A percentile compares a stretch with the other conserved stretches of the same genome.
phyloP scores from a whole-genome alignment of 1,140 invertebrate genomes.

The Popillia japonica region DNA sequence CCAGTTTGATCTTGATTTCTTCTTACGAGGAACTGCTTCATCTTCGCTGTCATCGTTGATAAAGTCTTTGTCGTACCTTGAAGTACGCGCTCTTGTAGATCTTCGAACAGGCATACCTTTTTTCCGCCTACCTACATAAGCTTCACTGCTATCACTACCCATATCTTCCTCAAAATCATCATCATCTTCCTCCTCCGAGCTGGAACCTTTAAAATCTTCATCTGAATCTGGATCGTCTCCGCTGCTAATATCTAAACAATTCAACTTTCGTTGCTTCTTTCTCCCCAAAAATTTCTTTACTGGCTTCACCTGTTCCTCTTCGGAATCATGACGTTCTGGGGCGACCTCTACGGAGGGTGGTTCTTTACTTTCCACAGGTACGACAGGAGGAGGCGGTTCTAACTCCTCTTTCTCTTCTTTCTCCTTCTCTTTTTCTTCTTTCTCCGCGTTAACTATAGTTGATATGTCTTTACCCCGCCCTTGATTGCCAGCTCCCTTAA shows the following conservation, averaged over 20 bases:
- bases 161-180: conserved; percentile 70
- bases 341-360: neutral
- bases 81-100: conserved; percentile 66
- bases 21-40: conserved; percentile 65
- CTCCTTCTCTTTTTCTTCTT: conserved; percentile 67
- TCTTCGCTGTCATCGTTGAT: conserved; percentile 69
- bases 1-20: conserved; percentile 64
- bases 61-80: conserved; percentile 68
- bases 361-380: conserved; percentile 1
- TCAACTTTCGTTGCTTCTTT: conserved; percentile 78
- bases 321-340: conserved; percentile 46
- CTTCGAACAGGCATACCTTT: conserved; percentile 63
- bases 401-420: conserved; percentile 38
- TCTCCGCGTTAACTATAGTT: conserved; percentile 85
- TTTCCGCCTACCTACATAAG: conserved; percentile 59
- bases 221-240: conserved; percentile 81
- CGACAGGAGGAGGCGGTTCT: neutral
- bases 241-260: conserved; percentile 81
- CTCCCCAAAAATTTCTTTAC: conserved; percentile 58
- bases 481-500: conserved; percentile 78
- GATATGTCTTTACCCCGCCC: conserved; percentile 89
- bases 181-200: conserved; percentile 54
- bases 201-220: conserved; percentile 84
- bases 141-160: conserved; percentile 67
- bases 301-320: conserved; percentile 60